These are phyloP conservation scores for Drosophila oshimai DNA, from an alignment of 1,140 invertebrate genomes.

Conservation along the genomic window DNA sequence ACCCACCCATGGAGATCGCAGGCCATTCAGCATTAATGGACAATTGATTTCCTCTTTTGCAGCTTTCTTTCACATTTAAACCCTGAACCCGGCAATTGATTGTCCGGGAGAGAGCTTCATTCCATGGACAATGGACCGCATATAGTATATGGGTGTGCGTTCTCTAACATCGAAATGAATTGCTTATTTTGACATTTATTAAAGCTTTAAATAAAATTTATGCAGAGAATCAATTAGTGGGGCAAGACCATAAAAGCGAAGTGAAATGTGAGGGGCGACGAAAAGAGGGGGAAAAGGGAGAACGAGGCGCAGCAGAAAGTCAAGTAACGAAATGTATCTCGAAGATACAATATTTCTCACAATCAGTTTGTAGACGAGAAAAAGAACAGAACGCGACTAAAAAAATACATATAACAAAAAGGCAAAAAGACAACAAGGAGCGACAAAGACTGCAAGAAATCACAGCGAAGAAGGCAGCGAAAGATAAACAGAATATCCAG, in stretches of 20 bases:
- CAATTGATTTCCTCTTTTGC: conserved; percentile 37
- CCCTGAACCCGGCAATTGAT: conserved; percentile 79
- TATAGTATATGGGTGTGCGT: conserved; percentile 36
- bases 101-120: conserved; percentile 73
- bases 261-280: background rate
- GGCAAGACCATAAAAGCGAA: conserved; percentile 23
- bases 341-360: conserved; percentile 70
- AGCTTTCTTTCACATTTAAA: conserved; percentile 66
- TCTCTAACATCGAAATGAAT: conserved; percentile 81
- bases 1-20: background rate
- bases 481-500: conserved; percentile 45
- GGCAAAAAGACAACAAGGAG: conserved; percentile 68
- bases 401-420: conserved; percentile 36
- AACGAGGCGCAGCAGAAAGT: conserved; percentile 36
- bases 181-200: conserved; percentile 82
- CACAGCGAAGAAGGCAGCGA: conserved; percentile 61
- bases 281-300: no score
- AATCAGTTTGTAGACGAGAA: conserved; percentile 61
- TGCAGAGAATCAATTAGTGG: conserved; percentile 80
- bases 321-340: conserved; percentile 58
- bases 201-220: conserved; percentile 82
- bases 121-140: conserved; percentile 19
- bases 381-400: conserved; percentile 39
- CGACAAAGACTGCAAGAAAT: conserved; percentile 66
- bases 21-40: conserved; percentile 1